Conservation (phyloP, 2,888 invertebrate genomes). For the Meganola albula region DNA sequence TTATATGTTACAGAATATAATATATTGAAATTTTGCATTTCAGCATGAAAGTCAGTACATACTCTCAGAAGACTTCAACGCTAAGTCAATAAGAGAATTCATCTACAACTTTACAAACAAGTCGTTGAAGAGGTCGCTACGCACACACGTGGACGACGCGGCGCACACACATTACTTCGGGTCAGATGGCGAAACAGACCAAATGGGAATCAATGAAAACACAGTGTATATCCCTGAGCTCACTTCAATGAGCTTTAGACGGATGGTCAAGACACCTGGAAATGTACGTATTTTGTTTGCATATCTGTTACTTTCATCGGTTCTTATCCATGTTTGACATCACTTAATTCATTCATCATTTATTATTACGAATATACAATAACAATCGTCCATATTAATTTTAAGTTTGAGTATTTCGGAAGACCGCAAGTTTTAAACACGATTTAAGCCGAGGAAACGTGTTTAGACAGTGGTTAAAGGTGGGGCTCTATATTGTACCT, state of each 20-base stretch:
- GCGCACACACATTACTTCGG: conserved; percentile 64
- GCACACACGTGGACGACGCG: conserved; percentile 52
- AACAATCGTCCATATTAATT: too few species aligned
- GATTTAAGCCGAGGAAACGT: too few species aligned
- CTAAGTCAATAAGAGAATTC: conserved; percentile 69
- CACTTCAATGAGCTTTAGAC: conserved; percentile 80
- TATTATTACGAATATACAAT: too few species aligned
- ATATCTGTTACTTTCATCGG: too few species aligned
- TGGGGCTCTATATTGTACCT: too few species aligned
- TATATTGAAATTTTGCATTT: too few species aligned
- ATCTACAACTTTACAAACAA: conserved; percentile 72
- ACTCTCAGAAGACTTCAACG: conserved; percentile 71
- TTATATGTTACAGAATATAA: too few species aligned
- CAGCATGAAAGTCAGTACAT: conserved; percentile 84
- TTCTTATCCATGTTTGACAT: too few species aligned
- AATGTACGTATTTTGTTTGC: conserved; percentile 77
- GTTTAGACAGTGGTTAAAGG: too few species aligned
- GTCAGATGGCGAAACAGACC: conserved; percentile 32
- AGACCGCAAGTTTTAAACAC: too few species aligned
- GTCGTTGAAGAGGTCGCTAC: conserved; percentile 53
- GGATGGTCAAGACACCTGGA: conserved; percentile 76
- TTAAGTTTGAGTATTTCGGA: too few species aligned
- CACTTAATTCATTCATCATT: too few species aligned
- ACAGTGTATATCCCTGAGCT: conserved; percentile 80
- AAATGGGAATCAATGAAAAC: conserved; percentile 32